These are phyloP conservation scores for Neodiprion virginianus DNA, from an alignment of 1,140 invertebrate genomes.

Conservation along the genomic window DNA sequence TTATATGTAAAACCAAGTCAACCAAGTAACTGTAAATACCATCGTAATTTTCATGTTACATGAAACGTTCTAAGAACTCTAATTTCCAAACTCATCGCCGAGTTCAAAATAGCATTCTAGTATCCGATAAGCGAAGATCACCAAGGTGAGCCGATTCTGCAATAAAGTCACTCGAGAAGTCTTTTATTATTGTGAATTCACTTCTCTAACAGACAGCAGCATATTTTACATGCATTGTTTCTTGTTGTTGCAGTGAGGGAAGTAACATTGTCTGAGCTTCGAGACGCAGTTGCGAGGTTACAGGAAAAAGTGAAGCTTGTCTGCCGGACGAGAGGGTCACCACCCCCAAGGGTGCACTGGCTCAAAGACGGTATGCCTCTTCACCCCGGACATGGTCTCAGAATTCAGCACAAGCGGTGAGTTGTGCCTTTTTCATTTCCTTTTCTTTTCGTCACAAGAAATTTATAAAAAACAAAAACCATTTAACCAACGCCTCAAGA, in stretches of 20 bases:
- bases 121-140: no score
- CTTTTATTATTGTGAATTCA: no score
- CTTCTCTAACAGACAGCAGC: no score
- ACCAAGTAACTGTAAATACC: no score
- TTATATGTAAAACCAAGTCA: no score
- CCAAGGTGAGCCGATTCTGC: no score
- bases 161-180: no score
- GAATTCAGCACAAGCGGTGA: slow-evolving; percentile 62
- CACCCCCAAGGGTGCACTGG: slow-evolving; percentile 75
- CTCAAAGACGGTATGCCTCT: slow-evolving; percentile 74
- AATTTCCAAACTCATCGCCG: no score
- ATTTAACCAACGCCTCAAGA: not conserved
- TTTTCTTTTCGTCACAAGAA: not conserved
- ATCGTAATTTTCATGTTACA: no score
- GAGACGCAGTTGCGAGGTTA: slow-evolving; percentile 60
- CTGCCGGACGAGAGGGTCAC: slow-evolving; percentile 73
- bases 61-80: no score
- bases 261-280: slow-evolving; percentile 60
- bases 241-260: slow-evolving; percentile 55
- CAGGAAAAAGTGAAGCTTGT: slow-evolving; percentile 69
- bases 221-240: not conserved
- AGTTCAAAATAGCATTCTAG: no score
- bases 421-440: slow-evolving; percentile 24
- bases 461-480: not conserved
- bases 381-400: slow-evolving; percentile 61